These are phyloP conservation scores for Lepidocolaptes lacrymiger DNA, from an alignment of 2,797 vertebrate species.

Conservation along the genomic window DNA sequence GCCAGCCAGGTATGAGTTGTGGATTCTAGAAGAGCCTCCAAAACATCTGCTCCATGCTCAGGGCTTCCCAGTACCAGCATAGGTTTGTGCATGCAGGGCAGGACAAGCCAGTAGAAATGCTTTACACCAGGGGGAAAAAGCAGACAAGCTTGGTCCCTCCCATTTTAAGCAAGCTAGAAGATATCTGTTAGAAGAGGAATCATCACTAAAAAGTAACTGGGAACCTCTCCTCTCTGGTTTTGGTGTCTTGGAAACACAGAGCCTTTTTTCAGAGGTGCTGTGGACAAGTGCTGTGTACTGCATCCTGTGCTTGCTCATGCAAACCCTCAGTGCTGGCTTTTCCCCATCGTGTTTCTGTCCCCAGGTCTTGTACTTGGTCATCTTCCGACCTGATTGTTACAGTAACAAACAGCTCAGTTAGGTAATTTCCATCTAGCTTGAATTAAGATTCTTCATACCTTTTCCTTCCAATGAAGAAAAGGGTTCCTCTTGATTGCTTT, in stretches of 20 bases:
- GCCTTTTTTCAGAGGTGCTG: neutral
- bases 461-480: neutral
- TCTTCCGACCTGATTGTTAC: neutral
- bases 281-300: neutral
- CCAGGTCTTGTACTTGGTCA: neutral
- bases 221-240: neutral
- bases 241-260: neutral
- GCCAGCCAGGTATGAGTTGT: neutral
- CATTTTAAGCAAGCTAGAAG: neutral
- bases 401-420: slow-evolving; percentile 4
- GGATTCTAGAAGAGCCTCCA: neutral
- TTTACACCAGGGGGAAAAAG: neutral
- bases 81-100: rapidly evolving
- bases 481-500: neutral
- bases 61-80: neutral
- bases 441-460: neutral
- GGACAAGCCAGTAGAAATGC: neutral
- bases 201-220: neutral
- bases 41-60: neutral
- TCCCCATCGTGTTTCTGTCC: neutral
- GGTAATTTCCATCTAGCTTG: neutral
- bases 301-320: neutral
- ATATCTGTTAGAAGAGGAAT: neutral
- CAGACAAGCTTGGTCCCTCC: neutral
- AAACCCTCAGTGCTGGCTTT: neutral